Evolutionary conservation across 2,888 invertebrate genomes (phyloP).

Genomic region (Euspilapteryx auroguttella): DNA sequence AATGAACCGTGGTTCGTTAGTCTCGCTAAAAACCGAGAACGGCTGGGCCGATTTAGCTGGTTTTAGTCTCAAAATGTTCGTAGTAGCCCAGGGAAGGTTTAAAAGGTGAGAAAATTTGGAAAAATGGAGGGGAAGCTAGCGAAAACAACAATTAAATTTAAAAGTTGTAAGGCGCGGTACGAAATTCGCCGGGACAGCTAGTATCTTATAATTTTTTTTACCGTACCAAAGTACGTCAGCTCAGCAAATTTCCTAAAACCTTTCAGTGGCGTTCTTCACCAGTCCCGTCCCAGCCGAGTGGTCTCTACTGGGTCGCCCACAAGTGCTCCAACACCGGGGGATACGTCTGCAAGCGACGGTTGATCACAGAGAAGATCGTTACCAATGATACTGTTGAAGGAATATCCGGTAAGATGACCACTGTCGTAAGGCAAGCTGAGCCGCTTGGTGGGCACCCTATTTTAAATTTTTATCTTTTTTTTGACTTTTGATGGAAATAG

Average conservation of each 20-base stretch:
- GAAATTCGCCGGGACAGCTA: neutral
- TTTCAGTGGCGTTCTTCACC: slow-evolving; percentile 70
- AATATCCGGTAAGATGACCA: slow-evolving; percentile 29
- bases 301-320: slow-evolving; percentile 71
- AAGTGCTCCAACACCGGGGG: slow-evolving; percentile 68
- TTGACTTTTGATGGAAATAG: no score
- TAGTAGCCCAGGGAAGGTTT: neutral
- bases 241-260: slow-evolving; percentile 22
- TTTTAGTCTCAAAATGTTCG: neutral
- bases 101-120: neutral
- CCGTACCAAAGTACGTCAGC: no score
- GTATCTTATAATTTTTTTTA: neutral
- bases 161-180: neutral
- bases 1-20: neutral
- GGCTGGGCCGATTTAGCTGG: neutral
- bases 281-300: slow-evolving; percentile 66
- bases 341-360: slow-evolving; percentile 65
- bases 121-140: no score
- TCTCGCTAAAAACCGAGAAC: neutral
- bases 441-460: no score
- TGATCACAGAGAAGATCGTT: slow-evolving; percentile 36
- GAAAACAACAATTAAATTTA: neutral
- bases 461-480: no score
- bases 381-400: slow-evolving; percentile 69
- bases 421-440: no score